Conservation (phyloP, 2,113 vertebrate species). For the Meleagris gallopavo region DNA sequence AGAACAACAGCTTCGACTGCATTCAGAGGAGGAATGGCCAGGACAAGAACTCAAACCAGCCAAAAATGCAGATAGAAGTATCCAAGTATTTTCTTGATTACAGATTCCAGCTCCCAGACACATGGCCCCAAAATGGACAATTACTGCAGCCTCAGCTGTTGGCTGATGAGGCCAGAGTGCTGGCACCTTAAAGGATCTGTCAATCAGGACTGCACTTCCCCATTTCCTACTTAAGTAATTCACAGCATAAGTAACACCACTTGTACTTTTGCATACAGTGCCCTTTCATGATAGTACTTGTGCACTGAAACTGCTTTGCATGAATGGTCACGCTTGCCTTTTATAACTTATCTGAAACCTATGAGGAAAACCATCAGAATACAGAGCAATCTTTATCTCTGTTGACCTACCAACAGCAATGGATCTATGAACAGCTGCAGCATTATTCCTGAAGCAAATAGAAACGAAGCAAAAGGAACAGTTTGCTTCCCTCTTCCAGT, state of each 20-base stretch:
- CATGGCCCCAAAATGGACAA: not conserved
- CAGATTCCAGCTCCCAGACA: not conserved
- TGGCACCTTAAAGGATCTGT: not conserved
- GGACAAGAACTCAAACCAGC: not conserved
- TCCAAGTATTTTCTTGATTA: not conserved
- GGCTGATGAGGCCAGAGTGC: not conserved
- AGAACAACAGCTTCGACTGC: not conserved
- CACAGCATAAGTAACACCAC: not conserved
- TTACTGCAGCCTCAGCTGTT: not conserved
- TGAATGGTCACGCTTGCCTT: rapidly evolving
- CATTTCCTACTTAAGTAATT: not conserved
- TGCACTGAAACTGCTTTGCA: not conserved
- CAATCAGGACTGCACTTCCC: not conserved
- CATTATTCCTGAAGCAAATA: not conserved
- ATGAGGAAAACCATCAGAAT: rapidly evolving
- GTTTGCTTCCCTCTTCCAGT: not conserved
- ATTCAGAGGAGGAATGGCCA: conserved; percentile 4
- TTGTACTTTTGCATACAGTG: not conserved
- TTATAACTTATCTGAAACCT: not conserved
- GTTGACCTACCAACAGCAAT: not conserved
- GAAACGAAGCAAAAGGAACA: not conserved
- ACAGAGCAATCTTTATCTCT: not conserved
- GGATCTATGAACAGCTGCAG: conserved; percentile 47
- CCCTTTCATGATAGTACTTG: not conserved
- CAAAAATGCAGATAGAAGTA: conserved; percentile 19